Conservation (phyloP, 2,113 vertebrate species). For the Proteles cristata region DNA sequence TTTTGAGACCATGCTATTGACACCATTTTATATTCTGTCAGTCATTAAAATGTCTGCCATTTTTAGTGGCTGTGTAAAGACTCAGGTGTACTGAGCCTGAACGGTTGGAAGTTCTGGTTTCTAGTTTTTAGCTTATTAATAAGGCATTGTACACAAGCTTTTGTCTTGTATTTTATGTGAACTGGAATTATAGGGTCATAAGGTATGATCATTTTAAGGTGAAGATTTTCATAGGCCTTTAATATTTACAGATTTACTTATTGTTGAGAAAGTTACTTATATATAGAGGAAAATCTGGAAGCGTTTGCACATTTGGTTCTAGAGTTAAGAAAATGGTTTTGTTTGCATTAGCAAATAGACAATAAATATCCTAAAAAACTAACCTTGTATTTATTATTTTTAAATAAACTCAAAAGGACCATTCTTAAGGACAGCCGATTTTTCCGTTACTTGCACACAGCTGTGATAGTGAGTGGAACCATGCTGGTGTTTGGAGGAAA, state of each 20-base stretch:
- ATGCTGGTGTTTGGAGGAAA: conserved; percentile 99
- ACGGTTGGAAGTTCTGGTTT: conserved; percentile 39
- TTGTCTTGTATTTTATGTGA: background rate
- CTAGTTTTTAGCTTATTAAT: background rate
- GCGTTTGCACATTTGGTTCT: conserved; percentile 41
- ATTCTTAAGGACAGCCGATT: conserved; percentile 96
- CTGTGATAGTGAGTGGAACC: conserved; percentile 93
- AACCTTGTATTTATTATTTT: conserved; percentile 72
- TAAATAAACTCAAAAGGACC: conserved; percentile 87
- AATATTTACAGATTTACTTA: background rate
- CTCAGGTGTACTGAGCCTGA: background rate
- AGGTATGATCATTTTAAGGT: conserved; percentile 29
- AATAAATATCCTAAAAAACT: background rate
- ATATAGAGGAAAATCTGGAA: background rate
- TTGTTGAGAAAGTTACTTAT: conserved; percentile 10
- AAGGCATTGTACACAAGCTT: background rate
- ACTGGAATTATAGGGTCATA: background rate
- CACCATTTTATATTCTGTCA: background rate
- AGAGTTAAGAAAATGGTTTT: conserved; percentile 59
- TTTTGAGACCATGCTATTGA: background rate
- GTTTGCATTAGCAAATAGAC: conserved; percentile 38
- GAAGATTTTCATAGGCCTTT: conserved; percentile 11
- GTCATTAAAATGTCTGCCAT: background rate
- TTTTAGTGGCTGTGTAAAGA: background rate
- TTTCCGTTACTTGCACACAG: conserved; percentile 97